Percentiles rank a stretch among this genome's conserved stretches.
Conservation (phyloP, 2,797 vertebrate species). For the Heterohyrax brucei region DNA sequence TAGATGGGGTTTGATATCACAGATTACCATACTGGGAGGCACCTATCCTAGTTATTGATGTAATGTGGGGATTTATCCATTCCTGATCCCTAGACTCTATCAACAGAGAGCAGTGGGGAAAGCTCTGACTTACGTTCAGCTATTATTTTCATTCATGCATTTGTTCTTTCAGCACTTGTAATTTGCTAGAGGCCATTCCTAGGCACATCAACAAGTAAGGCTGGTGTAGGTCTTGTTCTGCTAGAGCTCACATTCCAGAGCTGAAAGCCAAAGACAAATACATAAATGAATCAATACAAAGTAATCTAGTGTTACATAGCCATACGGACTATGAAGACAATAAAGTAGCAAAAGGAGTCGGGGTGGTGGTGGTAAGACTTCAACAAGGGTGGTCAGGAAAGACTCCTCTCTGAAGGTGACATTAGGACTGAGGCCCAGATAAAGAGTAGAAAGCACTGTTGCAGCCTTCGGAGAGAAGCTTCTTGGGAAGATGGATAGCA, state of each 20-base stretch:
- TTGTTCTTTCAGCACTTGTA: not conserved
- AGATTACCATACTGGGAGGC: too few relatives aligned
- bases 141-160: not conserved
- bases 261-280: not conserved
- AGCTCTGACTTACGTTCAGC: not conserved
- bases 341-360: not conserved
- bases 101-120: not conserved
- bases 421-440: not conserved
- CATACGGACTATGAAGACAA: not conserved
- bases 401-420: not conserved
- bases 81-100: not conserved
- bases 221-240: not conserved
- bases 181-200: not conserved
- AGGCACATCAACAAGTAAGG: not conserved
- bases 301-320: not conserved
- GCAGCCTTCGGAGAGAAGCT: not conserved
- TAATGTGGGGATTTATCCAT: not conserved
- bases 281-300: not conserved
- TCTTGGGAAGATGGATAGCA: not conserved
- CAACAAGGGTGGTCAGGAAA: not conserved
- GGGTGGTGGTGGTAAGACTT: not conserved
- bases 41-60: too few relatives aligned
- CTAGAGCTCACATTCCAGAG: not conserved
- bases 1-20: too few relatives aligned
- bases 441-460: not conserved